Conservation (phyloP, 2,888 invertebrate species). For the Andrena dorsata region DNA sequence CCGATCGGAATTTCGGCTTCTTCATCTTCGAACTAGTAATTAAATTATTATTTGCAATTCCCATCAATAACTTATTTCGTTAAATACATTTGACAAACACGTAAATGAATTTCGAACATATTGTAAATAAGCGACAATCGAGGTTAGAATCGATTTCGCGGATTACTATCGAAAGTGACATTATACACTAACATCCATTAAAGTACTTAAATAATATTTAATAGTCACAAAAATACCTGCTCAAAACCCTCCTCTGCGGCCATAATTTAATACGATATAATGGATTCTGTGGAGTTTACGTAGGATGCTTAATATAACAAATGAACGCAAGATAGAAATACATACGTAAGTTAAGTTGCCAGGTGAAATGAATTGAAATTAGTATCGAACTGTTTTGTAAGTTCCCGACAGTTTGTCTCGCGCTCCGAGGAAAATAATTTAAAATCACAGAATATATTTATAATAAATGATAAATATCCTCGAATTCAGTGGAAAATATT, state of each 20-base stretch:
- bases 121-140: neutral
- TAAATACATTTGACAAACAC: neutral
- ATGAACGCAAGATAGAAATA: slow-evolving; percentile 3
- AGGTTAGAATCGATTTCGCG: slow-evolving; percentile 22
- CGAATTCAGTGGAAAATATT: neutral
- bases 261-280: slow-evolving; percentile 52
- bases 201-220: slow-evolving; percentile 1
- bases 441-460: neutral
- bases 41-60: slow-evolving; percentile 2
- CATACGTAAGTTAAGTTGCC: neutral
- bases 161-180: neutral
- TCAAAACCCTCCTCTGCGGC: slow-evolving; percentile 69
- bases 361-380: slow-evolving; percentile 16
- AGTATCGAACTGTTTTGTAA: neutral
- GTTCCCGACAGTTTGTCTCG: neutral
- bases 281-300: neutral
- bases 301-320: neutral
- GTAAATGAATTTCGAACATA: neutral
- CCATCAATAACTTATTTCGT: neutral
- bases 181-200: slow-evolving; percentile 8
- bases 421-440: neutral
- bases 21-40: slow-evolving; percentile 88
- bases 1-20: slow-evolving; percentile 90
- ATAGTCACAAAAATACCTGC: slow-evolving; percentile 56
- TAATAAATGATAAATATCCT: slow-evolving; percentile 3